Conservation (phyloP, 2,797 vertebrate species). For the Falco biarmicus region DNA sequence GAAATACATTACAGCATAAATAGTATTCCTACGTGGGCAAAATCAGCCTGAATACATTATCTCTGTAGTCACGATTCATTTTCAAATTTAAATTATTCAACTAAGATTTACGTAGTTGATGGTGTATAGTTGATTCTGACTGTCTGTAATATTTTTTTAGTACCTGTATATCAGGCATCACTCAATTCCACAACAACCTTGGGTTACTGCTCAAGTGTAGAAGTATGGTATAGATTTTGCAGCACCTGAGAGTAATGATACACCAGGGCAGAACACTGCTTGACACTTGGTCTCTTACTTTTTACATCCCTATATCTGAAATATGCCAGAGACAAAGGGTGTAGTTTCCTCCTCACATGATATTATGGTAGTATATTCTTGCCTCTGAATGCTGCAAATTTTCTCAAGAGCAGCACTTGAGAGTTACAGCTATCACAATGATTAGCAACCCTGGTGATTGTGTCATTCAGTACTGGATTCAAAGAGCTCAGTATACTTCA, state of each 20-base stretch:
- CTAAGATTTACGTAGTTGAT: neutral
- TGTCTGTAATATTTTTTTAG: neutral
- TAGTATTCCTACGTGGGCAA: neutral
- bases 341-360: neutral
- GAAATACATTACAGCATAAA: neutral
- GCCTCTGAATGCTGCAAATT: neutral
- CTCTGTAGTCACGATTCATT: neutral
- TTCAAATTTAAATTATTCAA: conserved; percentile 25
- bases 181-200: neutral
- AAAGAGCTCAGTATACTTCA: neutral
- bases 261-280: neutral
- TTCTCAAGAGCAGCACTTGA: neutral
- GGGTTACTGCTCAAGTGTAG: neutral
- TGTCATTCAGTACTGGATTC: neutral
- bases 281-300: neutral
- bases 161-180: neutral
- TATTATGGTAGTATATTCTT: neutral
- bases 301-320: neutral
- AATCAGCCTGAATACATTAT: neutral
- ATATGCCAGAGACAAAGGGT: neutral
- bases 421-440: neutral
- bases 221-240: neutral
- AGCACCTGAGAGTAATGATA: neutral
- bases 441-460: neutral
- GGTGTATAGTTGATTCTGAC: neutral